Evolutionary conservation across 23 tunicate species (phyloP), one percentile per base, ranked within the genome.

Genomic region (Trididemnum clinides): DNA sequence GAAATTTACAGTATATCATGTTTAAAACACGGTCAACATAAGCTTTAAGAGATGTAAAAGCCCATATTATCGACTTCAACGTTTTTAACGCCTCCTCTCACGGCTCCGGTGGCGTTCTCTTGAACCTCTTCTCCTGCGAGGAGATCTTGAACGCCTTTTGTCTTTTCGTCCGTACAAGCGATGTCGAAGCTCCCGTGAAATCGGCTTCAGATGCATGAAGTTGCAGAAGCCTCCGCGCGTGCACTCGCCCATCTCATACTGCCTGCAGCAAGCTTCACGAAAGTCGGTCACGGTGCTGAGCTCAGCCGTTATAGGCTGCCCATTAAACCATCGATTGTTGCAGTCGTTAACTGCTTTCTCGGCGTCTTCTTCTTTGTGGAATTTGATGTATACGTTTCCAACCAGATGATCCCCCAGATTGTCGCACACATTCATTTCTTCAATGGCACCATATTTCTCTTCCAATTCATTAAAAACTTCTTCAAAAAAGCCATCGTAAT

Each of bases 231-330:
- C 98, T 20, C 98, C 98, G 0, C 98, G 64, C 1, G 98, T 95
- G 54, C 98, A 95, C 69, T 95, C 98, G 1, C 98, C 98, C 98
- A 95, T 95, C 64, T 95, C 98, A 69, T 95, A 95, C 74, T 95
- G 95, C 7, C 98, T 80, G 57, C 98, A 95, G 64, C 98, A 95
- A 1, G 98, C 98, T 57, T 95, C 98, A 50, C 98, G 84, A 50
- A 95, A 95, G 50, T 95, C 95, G 1, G 98, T 95, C 77, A 95
- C 98, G 3, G 98, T 92, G 59, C 91, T 86, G 27, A 95, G 82
- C 82, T 95, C 98, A 49, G 95, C 54, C 34, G 87, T 65, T 2
- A 95, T 86, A 6, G 98, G 98, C 58, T 95, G 98, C 26, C 98
- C 91, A 39, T 90, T 90, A 59, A 95, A 95, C 98, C 98, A 95